Conservation (phyloP, 2,797 vertebrate genomes). For the Halcyon smyrnensis region DNA sequence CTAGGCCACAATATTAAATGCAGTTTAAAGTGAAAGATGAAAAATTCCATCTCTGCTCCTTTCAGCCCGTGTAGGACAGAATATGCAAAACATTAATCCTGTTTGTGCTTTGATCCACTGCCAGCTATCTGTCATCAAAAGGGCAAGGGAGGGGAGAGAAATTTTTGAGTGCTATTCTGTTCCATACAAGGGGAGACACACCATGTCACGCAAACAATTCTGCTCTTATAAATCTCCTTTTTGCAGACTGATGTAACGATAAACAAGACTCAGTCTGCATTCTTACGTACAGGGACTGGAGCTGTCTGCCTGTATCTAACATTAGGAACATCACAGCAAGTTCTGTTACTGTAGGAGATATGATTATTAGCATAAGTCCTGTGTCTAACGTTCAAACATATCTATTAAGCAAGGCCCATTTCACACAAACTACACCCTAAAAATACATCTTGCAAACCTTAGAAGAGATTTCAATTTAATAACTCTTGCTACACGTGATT, state of each 20-base stretch:
- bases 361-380: constrained; percentile 3
- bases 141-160: constrained; percentile 31
- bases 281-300: not conserved
- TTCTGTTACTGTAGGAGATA: not conserved
- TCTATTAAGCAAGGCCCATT: constrained; percentile 39
- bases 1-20: constrained; percentile 51
- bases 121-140: constrained; percentile 65
- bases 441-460: constrained; percentile 10
- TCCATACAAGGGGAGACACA: constrained; percentile 51
- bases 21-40: constrained; percentile 62
- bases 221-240: constrained; percentile 32
- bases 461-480: constrained; percentile 11
- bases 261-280: constrained; percentile 24
- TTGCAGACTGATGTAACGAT: constrained; percentile 44
- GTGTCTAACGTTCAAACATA: not conserved
- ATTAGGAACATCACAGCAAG: constrained; percentile 11
- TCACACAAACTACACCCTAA: constrained; percentile 50
- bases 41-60: constrained; percentile 65
- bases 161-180: constrained; percentile 27
- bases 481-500: not conserved
- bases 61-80: constrained; percentile 62
- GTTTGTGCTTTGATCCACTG: constrained; percentile 65
- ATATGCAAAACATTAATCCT: constrained; percentile 70
- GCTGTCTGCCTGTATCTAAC: constrained; percentile 30
- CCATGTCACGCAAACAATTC: constrained; percentile 40